These are phyloP conservation scores for Nudaria mundana DNA, from an alignment of 2,888 invertebrate species.

Conservation along the genomic window DNA sequence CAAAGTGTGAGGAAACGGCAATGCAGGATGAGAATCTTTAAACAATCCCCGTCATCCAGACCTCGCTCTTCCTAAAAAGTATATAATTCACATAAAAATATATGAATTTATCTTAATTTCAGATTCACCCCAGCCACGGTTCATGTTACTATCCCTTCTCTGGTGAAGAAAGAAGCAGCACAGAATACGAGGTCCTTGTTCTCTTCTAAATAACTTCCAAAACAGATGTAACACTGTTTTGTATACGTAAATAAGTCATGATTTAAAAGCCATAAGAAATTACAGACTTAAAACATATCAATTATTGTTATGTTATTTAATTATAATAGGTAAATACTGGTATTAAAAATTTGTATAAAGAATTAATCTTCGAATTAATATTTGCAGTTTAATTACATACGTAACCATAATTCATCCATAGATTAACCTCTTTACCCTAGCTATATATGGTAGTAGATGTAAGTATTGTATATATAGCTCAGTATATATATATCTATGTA, in stretches of 20 bases:
- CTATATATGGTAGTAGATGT: too few relatives aligned
- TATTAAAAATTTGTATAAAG: too few relatives aligned
- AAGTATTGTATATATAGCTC: too few relatives aligned
- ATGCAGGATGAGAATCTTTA: too few relatives aligned
- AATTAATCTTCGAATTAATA: too few relatives aligned
- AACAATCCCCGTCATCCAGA: too few relatives aligned
- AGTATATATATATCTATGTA: too few relatives aligned
- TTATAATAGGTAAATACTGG: not conserved
- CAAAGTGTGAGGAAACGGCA: too few relatives aligned
- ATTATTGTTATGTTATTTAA: not conserved
- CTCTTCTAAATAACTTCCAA: slow-evolving; percentile 44
- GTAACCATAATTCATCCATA: too few relatives aligned
- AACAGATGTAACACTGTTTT: not conserved
- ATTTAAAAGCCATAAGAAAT: not conserved
- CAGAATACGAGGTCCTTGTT: slow-evolving; percentile 86
- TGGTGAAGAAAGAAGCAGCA: slow-evolving; percentile 83
- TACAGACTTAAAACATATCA: not conserved
- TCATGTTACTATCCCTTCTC: slow-evolving; percentile 85
- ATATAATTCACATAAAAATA: not conserved
- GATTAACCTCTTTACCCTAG: too few relatives aligned
- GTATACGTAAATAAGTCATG: not conserved
- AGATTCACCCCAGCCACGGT: slow-evolving; percentile 84
- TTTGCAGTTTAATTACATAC: too few relatives aligned
- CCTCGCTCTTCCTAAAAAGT: too few relatives aligned
- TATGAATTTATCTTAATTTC: slow-evolving; percentile 20